These are phyloP conservation scores for Perithous albicinctus DNA, from an alignment of 2,888 invertebrate genomes.

Conservation along the genomic window DNA sequence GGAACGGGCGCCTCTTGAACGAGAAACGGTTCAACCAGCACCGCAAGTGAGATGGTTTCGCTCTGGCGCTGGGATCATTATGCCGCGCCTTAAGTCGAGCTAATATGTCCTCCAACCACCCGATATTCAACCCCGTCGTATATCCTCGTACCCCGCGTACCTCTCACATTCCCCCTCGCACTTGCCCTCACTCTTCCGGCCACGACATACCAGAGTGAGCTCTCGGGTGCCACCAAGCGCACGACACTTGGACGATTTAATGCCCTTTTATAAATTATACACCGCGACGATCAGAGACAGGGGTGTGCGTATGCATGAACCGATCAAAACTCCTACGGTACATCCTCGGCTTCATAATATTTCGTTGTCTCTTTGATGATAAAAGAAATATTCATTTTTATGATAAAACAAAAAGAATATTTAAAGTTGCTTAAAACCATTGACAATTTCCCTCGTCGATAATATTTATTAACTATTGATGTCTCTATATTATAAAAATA, in stretches of 20 bases:
- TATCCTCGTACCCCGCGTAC: conserved; percentile 58
- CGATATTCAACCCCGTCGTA: conserved; percentile 65
- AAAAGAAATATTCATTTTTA: background rate
- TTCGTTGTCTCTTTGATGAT: background rate
- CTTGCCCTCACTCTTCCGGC: conserved; percentile 60
- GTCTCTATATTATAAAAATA: too few relatives aligned
- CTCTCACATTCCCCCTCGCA: conserved; percentile 60
- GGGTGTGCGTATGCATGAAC: conserved; percentile 15
- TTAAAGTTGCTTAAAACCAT: too few relatives aligned
- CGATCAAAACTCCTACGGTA: conserved; percentile 12
- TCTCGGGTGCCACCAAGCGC: conserved; percentile 70
- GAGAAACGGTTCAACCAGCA: conserved; percentile 57
- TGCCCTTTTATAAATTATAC: conserved; percentile 83
- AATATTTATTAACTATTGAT: too few relatives aligned
- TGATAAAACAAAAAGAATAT: too few relatives aligned
- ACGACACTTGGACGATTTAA: conserved; percentile 82
- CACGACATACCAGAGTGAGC: conserved; percentile 65
- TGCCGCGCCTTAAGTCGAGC: conserved; percentile 84
- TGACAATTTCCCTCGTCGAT: too few relatives aligned
- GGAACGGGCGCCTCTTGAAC: conserved; percentile 3
- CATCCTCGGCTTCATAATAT: background rate
- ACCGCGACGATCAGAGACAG: conserved; percentile 44
- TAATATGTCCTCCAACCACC: conserved; percentile 81
- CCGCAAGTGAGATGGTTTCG: conserved; percentile 78
- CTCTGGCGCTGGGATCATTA: conserved; percentile 80